Evolutionary conservation across 2,888 invertebrate species (phyloP).

Genomic region (Rhamphomyia laevipes): DNA sequence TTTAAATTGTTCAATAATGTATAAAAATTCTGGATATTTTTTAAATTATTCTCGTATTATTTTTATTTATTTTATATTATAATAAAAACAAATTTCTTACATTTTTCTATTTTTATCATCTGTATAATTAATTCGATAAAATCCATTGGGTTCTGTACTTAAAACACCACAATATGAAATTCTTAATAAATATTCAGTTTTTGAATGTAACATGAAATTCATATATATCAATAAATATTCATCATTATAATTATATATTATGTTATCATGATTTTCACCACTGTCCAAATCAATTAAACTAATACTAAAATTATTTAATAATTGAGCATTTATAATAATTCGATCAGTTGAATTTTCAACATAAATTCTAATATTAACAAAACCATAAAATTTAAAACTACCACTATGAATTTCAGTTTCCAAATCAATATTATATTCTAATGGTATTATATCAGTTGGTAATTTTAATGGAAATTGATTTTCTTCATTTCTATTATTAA

Average conservation of each 20-base stretch:
- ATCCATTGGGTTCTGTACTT: constrained; percentile 48
- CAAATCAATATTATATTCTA: constrained; percentile 41
- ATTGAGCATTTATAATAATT: neutral
- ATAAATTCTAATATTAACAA: constrained; percentile 30
- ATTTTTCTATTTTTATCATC: constrained; percentile 30
- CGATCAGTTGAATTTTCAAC: neutral
- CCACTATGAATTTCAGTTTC: constrained; percentile 37
- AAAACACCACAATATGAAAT: constrained; percentile 47
- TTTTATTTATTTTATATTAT: neutral
- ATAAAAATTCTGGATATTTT: neutral
- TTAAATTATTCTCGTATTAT: neutral
- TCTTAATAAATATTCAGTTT: constrained; percentile 26
- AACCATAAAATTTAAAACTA: constrained; percentile 31
- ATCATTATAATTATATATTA: constrained; percentile 22
- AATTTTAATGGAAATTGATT: constrained; percentile 22
- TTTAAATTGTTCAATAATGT: no score
- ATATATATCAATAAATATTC: constrained; percentile 22
- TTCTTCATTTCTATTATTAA: neutral
- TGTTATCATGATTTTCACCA: constrained; percentile 19
- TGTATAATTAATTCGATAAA: constrained; percentile 47
- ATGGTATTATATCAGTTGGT: constrained; percentile 40
- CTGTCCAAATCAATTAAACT: constrained; percentile 15
- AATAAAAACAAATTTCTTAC: constrained; percentile 20
- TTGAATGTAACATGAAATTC: constrained; percentile 25
- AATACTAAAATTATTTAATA: neutral